phyloP scores from a whole-genome alignment of 2,113 vertebrate species.

The Gallinago paraguaiae region DNA sequence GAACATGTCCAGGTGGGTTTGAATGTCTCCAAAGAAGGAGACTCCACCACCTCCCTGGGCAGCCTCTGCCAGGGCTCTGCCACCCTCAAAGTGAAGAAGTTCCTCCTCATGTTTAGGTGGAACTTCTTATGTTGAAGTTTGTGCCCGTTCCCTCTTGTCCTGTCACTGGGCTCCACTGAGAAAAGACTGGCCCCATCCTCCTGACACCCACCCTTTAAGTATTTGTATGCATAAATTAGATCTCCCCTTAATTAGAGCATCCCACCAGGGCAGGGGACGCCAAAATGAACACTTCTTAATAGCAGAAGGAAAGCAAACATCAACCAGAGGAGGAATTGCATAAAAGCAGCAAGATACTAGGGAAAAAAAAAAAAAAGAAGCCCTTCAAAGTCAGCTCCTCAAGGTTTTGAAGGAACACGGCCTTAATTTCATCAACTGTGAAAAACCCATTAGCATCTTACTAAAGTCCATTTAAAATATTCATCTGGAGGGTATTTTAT shows the following conservation, averaged over 20 bases:
- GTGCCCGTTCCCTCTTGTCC: too few species aligned
- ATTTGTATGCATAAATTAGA: too few species aligned
- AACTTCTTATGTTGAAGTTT: too few species aligned
- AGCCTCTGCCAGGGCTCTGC: too few species aligned
- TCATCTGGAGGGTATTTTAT: slow-evolving; percentile 7
- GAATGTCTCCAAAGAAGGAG: too few species aligned
- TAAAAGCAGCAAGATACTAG: background rate
- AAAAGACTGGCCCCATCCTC: too few species aligned
- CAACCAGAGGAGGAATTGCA: background rate
- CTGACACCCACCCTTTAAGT: too few species aligned
- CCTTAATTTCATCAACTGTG: slow-evolving; percentile 38
- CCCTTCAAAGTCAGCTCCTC: background rate
- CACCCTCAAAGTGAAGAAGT: too few species aligned
- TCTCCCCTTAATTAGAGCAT: background rate
- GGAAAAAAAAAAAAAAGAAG: background rate
- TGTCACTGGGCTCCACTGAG: too few species aligned
- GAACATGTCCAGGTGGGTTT: too few species aligned
- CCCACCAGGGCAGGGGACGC: background rate
- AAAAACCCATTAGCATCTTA: slow-evolving; percentile 15
- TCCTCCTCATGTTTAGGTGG: too few species aligned
- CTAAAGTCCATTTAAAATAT: slow-evolving; percentile 28
- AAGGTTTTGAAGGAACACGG: background rate
- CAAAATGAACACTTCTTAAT: background rate
- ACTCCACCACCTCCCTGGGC: too few species aligned
- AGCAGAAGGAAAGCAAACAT: background rate